Evolutionary conservation across 1,140 invertebrate species (phyloP).

Genomic region (Ridgeia piscesae): DNA sequence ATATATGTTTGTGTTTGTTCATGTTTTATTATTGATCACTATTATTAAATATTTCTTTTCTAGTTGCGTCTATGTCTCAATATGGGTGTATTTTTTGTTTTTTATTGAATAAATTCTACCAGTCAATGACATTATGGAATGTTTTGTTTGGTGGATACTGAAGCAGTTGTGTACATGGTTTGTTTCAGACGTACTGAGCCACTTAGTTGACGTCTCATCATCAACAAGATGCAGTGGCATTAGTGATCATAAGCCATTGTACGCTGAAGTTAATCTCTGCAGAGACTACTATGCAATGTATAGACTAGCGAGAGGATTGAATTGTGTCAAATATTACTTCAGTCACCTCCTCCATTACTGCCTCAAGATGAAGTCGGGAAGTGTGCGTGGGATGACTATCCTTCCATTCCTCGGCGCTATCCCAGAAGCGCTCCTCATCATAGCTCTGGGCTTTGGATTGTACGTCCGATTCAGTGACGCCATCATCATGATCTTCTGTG

Average conservation of each 20-base stretch:
- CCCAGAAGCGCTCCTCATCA: slow-evolving; percentile 9
- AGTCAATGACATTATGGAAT: background rate
- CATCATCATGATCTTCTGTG: slow-evolving; percentile 39
- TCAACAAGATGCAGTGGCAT: background rate
- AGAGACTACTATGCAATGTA: background rate
- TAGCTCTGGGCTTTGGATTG: slow-evolving; percentile 46
- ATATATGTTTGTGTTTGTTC: no score
- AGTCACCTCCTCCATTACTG: background rate
- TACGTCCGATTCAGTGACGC: slow-evolving; percentile 49
- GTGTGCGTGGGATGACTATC: background rate
- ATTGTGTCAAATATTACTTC: background rate
- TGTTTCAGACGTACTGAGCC: background rate
- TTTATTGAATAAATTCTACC: no score
- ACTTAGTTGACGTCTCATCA: background rate
- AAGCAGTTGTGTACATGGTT: background rate
- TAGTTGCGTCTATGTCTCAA: no score
- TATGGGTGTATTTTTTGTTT: no score
- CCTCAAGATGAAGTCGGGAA: background rate
- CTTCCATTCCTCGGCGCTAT: slow-evolving; percentile 18
- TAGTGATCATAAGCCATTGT: background rate
- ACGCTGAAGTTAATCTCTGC: background rate
- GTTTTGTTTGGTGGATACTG: background rate
- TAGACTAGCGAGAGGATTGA: background rate
- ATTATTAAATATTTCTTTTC: no score
- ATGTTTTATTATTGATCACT: no score